Conservation (phyloP, 1,140 invertebrate genomes). For the Coelopa frigida region DNA sequence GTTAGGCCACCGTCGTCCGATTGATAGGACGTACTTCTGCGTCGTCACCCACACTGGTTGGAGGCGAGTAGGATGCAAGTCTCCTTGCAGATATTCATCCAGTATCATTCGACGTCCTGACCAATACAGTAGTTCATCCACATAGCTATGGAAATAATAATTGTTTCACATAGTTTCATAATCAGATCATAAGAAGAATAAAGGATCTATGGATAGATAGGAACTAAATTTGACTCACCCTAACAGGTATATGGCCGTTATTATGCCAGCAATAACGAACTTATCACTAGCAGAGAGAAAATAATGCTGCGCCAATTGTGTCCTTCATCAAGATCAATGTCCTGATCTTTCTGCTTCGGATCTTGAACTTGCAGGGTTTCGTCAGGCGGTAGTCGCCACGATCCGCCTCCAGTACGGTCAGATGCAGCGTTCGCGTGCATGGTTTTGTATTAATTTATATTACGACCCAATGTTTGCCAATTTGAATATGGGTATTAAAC, state of each 20-base stretch:
- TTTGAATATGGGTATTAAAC: too few species aligned
- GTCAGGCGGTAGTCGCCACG: constrained; percentile 79
- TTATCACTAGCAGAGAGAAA: constrained; percentile 75
- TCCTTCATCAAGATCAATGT: constrained; percentile 57
- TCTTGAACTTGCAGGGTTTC: constrained; percentile 81
- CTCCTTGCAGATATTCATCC: constrained; percentile 70
- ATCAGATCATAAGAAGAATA: too few species aligned
- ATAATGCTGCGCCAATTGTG: constrained; percentile 82
- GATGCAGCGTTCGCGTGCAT: constrained; percentile 79
- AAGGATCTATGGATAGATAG: too few species aligned
- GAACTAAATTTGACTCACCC: constrained; percentile 63
- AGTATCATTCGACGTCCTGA: constrained; percentile 71
- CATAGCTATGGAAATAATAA: constrained; percentile 53
- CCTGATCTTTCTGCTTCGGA: constrained; percentile 70
- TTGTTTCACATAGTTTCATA: neutral
- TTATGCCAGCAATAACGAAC: constrained; percentile 75
- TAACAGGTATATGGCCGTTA: constrained; percentile 75
- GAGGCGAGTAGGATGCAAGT: constrained; percentile 63
- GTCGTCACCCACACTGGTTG: constrained; percentile 70
- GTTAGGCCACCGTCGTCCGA: constrained; percentile 72
- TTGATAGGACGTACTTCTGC: constrained; percentile 74
- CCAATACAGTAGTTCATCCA: constrained; percentile 79
- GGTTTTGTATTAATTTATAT: too few species aligned
- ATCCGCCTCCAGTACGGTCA: constrained; percentile 63
- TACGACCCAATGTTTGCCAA: too few species aligned